A percentile compares a stretch with the other conserved stretches of the same genome.
Evolutionary conservation across 2,888 invertebrate genomes (phyloP).

Genomic region (Agrilus biguttatus): DNA sequence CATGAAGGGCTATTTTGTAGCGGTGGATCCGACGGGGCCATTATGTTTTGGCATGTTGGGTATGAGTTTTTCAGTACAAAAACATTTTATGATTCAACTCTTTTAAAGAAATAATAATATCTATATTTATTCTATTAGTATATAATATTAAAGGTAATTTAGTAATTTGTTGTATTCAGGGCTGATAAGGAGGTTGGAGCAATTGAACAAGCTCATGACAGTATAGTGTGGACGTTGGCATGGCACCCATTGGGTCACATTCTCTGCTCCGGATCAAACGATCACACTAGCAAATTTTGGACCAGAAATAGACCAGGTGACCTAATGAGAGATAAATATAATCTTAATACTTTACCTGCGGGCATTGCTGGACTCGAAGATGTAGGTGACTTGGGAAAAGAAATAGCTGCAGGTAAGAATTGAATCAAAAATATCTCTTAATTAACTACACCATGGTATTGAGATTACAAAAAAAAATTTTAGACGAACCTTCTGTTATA

Average conservation of each 20-base stretch:
- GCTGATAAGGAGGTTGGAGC: conserved; percentile 96
- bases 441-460: neutral
- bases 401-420: neutral
- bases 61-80: conserved; percentile 27
- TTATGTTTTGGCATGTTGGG: conserved; percentile 98
- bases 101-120: neutral
- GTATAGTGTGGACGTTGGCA: conserved; percentile 96
- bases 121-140: neutral
- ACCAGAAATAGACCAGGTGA: conserved; percentile 97
- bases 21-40: conserved; percentile 96
- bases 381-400: conserved; percentile 34
- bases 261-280: conserved; percentile 97
- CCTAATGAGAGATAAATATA: conserved; percentile 95
- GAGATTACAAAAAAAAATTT: conserved; percentile 1
- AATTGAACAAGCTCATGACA: conserved; percentile 97
- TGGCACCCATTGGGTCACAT: conserved; percentile 99
- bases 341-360: conserved; percentile 80
- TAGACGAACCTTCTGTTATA: conserved; percentile 66
- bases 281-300: conserved; percentile 99
- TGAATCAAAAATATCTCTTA: neutral
- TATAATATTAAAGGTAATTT: no score
- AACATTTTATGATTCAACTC: neutral
- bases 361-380: conserved; percentile 61
- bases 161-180: conserved; percentile 28
- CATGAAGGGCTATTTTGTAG: conserved; percentile 96